Evolutionary conservation across 2,113 vertebrate genomes (phyloP), one percentile per base, ranked within the genome.

Genomic region (Nesogale talazaci): DNA sequence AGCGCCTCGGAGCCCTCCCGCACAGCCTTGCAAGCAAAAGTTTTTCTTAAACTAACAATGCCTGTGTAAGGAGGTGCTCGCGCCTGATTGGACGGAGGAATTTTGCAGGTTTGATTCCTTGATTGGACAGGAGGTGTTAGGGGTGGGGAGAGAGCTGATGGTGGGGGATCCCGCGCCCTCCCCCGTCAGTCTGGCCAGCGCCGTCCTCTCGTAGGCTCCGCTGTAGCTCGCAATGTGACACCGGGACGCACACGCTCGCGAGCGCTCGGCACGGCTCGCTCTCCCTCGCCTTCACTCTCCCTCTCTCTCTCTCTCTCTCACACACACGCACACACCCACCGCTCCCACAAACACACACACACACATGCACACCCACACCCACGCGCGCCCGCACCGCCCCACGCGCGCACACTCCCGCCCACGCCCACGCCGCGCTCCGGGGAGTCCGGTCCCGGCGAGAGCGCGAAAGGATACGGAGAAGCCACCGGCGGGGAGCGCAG

Each of bases 31-130:
- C 92, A 93, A 95, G 97, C 97, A 98, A 98, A 98, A 98, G 97
- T 98, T 98, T 98, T 95, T 97, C 97, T 96, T 96, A 96, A 97
- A 97, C 96, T 97, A 97, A 97, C 97, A 97, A 97, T 95, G 95
- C 97, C 93, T 84, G 96, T 5, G 96, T 92, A 87, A 97, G 97
- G 97, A 95, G 97, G 94, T 96, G 96, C 96, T 95, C 61, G 90
- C 70, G 94, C 94, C 96, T 96, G 97, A 98, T 98, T 98, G 98
- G 97, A 88, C 77, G 86, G 90, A 94, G 88, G 96, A 94, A 95
- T 97, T 97, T 96, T 97, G 97, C 96, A 95, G 96, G 97, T 94
- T 98, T 93, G 97, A 95, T 95, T 95, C 95, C 95, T 96, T 96
- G 97, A 98, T 98, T 97, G 98, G 98, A 94, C 97, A 90, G 95